Evolutionary conservation across 2,888 invertebrate genomes (phyloP), one percentile per base, ranked within the genome.

Genomic region (Meteorus colon): DNA sequence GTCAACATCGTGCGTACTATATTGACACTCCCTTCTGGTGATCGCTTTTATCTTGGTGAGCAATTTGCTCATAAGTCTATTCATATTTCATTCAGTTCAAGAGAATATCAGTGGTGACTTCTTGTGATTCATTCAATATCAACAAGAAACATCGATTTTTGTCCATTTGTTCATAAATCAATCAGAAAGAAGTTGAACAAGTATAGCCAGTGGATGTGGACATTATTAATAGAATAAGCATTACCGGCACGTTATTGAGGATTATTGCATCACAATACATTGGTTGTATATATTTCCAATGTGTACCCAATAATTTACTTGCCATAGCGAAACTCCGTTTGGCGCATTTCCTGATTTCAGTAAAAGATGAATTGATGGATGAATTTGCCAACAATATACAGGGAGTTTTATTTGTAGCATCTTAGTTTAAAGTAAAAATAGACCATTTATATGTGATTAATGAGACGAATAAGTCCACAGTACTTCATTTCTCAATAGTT

Each of bases 271-370:
- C 4, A 70, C 19, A 29, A 29, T 51, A 65, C 29, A 14, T 37
- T 12, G 24, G 27, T 48, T 72, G 16, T 63, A 59, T 24, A 51
- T 60, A 69, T 76, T 84, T 86, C 51, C 78, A 91, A 91, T 91
- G 91, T 78, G 89, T 88, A 0, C 75, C 82, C 1, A 67, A 81
- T 2, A 83, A 81, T 16, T 70, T 90, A 27, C 82, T 80, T n/a
- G 82, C 83, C 69, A 63, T 79, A 1, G 78, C 82, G 2, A 73
- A 68, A 27, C 19, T 62, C 1, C 24, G 24, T 1, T 24, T 24
- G 24, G 1, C 0, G 24, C 24, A 24, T 24, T 24, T 24, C 24
- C 1, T 24, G 24, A 24, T 24, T 24, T 24, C 24, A 24, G 24
- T 24, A 24, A 24, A 24, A 24, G 24, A 24, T 24, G 34, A 34